Evolutionary conservation across 2,888 invertebrate species (phyloP).

Genomic region (Acanthosoma haemorrhoidale): DNA sequence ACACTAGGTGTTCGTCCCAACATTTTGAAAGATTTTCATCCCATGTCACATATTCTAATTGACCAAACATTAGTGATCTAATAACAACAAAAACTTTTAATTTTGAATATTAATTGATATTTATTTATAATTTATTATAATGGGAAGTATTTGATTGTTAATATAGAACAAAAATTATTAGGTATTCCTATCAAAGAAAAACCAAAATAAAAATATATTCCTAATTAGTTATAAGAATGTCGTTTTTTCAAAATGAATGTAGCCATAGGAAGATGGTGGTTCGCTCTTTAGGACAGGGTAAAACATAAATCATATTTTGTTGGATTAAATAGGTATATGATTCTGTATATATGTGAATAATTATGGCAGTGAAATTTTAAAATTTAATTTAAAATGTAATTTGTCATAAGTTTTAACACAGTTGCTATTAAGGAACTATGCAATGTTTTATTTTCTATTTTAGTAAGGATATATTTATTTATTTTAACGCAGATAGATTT

Average conservation of each 20-base stretch:
- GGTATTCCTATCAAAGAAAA: background rate
- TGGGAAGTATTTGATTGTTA: conserved; percentile 4
- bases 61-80: conserved; percentile 4
- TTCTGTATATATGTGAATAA: conserved; percentile 27
- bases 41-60: background rate
- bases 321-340: conserved; percentile 20
- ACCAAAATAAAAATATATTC: background rate
- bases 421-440: background rate
- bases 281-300: conserved; percentile 27
- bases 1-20: background rate
- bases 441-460: too few relatives aligned
- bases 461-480: background rate
- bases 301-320: conserved; percentile 19
- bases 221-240: conserved; percentile 16
- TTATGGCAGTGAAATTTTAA: conserved; percentile 16
- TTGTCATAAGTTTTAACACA: background rate
- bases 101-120: background rate
- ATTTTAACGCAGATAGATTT: background rate
- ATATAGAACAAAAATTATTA: background rate
- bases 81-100: background rate
- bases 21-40: background rate
- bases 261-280: conserved; percentile 14
- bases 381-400: background rate
- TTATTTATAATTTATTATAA: background rate
- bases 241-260: conserved; percentile 10